Base-by-base conservation (phyloP, 2,797 vertebrate species). In the Steatocranus sp. region DNA sequence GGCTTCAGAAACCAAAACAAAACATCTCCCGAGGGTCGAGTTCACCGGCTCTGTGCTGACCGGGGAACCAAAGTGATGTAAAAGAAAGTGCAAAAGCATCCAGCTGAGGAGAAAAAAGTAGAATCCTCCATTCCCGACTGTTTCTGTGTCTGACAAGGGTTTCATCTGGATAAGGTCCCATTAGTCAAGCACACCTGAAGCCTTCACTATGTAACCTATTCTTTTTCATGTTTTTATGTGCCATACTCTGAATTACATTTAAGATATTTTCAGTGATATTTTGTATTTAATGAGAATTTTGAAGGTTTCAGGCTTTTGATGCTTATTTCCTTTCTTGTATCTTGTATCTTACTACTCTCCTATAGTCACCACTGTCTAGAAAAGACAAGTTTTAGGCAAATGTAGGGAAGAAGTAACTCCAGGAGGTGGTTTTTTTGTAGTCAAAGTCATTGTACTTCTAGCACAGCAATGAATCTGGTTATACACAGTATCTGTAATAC, bases 1-100 rank as follows among this genome's bases (percentile, higher is more conserved):
- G 84, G 84, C 76, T 8, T n/a, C 76, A 23, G 75, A 68, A 83
- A 87, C 30, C 63, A 49, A 84, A 89, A 87, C 85, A 81, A 51
- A 63, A 68, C 15, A 4, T 2, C 79, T 79, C 81, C 87, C 8
- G 43, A 80, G 88, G 79, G 77, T 50, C 4, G 17, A 20, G 54
- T 34, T 81, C 74, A 18, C n/a, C 2, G 4, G 23, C 51, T 25
- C 32, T 18, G 8, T 23, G 75, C 50, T 23, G 46, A 51, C 20
- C 8, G 11, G 27, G 36, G 36, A 53, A 32, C 25, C 54, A 36
- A 9, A 46, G 36, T 27, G 15, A 23, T 76, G 75, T 11, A 25
- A 75, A 5, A 15, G 20, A 74, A 83, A 75, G 25, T 34, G 18
- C 15, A 20, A 48, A 12, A 78, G 81, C 34, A 46, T 73, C 25